A percentile compares a stretch with the other conserved stretches of the same genome.
These are phyloP conservation scores for Recurvirostra avosetta DNA, from an alignment of 2,113 vertebrate genomes.

Conservation along the genomic window DNA sequence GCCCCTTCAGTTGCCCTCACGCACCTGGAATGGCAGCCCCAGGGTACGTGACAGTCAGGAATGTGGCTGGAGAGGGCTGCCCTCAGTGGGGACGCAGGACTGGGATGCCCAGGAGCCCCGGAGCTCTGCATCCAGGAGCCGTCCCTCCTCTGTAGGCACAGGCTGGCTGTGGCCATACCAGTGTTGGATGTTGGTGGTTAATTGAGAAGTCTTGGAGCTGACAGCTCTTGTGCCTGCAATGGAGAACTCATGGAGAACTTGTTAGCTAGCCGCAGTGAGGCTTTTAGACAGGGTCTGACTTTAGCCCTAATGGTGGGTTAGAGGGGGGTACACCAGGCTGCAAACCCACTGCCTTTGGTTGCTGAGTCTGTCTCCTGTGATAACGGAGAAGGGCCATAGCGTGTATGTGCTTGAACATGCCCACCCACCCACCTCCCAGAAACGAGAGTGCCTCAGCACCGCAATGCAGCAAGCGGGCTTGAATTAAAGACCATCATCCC, in stretches of 20 bases:
- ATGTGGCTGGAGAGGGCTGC: neutral
- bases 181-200: neutral
- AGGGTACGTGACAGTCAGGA: neutral
- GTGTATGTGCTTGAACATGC: neutral
- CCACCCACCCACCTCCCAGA: neutral
- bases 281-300: rapidly evolving
- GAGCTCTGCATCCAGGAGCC: neutral
- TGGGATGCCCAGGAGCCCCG: rapidly evolving
- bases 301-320: neutral
- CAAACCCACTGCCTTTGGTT: neutral
- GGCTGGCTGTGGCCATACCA: neutral
- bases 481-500: neutral
- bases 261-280: neutral
- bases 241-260: too few relatives aligned
- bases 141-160: neutral
- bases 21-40: neutral
- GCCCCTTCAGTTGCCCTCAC: neutral
- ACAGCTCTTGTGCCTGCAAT: neutral
- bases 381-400: neutral
- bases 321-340: neutral
- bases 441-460: neutral
- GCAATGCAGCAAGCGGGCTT: neutral
- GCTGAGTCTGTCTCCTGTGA: neutral
- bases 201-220: neutral
- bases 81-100: neutral